Evolutionary conservation across 2,113 vertebrate species (phyloP).

Genomic region (Tenebrosternarchus preto): DNA sequence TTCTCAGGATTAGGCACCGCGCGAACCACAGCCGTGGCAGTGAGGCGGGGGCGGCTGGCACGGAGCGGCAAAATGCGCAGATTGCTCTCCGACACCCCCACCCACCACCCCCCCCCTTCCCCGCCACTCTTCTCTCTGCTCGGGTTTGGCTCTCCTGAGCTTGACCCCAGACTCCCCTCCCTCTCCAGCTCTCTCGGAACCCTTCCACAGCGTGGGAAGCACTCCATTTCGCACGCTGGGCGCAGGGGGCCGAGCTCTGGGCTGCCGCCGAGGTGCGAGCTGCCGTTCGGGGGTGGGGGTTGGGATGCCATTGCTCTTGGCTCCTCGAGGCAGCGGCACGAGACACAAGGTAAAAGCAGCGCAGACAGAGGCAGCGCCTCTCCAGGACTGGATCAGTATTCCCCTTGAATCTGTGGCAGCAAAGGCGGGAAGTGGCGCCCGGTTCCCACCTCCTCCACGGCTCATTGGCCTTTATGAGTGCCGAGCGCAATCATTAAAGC

Average conservation of each 20-base stretch:
- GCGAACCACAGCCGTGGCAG: background rate
- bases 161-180: background rate
- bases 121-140: too few relatives aligned
- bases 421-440: slow-evolving; percentile 66
- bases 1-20: background rate
- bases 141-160: background rate
- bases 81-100: background rate
- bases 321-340: background rate
- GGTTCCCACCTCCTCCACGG: slow-evolving; percentile 72
- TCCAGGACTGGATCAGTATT: slow-evolving; percentile 62
- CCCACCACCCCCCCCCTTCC: too few relatives aligned
- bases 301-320: slow-evolving; percentile 40
- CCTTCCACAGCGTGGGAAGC: background rate
- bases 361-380: slow-evolving; percentile 45
- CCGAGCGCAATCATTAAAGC: slow-evolving; percentile 77
- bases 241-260: background rate
- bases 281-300: too few relatives aligned
- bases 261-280: slow-evolving; percentile 4
- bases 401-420: slow-evolving; percentile 66
- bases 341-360: slow-evolving; percentile 23
- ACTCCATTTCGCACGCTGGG: background rate
- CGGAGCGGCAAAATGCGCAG: background rate
- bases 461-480: slow-evolving; percentile 72
- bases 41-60: background rate
- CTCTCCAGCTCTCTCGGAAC: background rate